These are phyloP conservation scores for Drosophila funebris DNA, from an alignment of 1,140 invertebrate genomes.

Conservation along the genomic window DNA sequence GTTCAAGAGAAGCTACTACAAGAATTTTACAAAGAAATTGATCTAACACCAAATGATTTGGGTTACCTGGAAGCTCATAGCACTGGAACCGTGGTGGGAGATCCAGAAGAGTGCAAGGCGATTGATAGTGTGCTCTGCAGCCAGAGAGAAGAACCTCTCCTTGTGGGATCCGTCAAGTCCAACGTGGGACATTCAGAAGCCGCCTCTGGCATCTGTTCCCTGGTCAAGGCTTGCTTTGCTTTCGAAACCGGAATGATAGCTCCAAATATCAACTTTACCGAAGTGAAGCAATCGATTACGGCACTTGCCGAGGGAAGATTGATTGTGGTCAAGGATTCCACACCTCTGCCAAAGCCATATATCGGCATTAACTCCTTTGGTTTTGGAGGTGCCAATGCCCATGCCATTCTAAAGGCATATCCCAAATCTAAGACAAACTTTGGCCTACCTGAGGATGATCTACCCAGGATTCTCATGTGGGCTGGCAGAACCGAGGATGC, in stretches of 20 bases:
- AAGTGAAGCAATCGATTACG: conserved; percentile 89
- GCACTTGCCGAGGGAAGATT: conserved; percentile 89
- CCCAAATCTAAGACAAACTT: conserved; percentile 85
- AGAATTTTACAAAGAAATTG: conserved; percentile 94
- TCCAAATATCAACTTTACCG: conserved; percentile 91
- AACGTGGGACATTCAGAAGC: conserved; percentile 97
- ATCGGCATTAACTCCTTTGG: conserved; percentile 93
- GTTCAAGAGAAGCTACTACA: conserved; percentile 91
- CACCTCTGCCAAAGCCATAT: conserved; percentile 86
- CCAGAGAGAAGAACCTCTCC: conserved; percentile 87
- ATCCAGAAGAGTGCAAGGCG: conserved; percentile 94
- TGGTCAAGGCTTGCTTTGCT: conserved; percentile 91
- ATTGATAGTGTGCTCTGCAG: conserved; percentile 93
- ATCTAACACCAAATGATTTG: conserved; percentile 88
- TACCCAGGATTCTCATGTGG: conserved; percentile 85
- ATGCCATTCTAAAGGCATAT: conserved; percentile 88
- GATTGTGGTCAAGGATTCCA: conserved; percentile 88
- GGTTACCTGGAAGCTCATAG: conserved; percentile 96
- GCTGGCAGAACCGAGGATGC: conserved; percentile 87
- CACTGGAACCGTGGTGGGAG: conserved; percentile 91
- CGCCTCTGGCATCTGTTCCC: conserved; percentile 92
- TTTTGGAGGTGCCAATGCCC: conserved; percentile 91
- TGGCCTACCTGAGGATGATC: conserved; percentile 84
- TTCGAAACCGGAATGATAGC: conserved; percentile 90
- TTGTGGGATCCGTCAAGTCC: conserved; percentile 96